Percentiles rank a stretch among this genome's conserved stretches.
These are phyloP conservation scores for Ctenosaura bakeri DNA, from an alignment of 2,797 vertebrate genomes.

Conservation along the genomic window DNA sequence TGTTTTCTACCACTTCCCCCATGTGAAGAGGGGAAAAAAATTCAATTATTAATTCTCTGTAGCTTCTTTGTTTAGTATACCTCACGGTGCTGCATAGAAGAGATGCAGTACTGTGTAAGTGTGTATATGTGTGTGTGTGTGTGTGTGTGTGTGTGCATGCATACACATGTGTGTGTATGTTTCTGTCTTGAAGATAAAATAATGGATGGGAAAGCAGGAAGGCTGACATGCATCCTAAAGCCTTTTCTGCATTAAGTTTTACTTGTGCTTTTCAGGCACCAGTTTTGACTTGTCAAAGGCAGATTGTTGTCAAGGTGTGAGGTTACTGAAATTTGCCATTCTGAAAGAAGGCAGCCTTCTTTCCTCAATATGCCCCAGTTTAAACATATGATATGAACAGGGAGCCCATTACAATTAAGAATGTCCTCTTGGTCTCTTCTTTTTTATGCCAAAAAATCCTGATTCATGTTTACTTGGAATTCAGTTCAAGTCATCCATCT, in stretches of 20 bases:
- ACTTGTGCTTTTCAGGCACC: not conserved
- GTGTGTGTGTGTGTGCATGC: not conserved
- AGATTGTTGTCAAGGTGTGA: not conserved
- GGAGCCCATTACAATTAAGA: not conserved
- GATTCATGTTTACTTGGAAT: not conserved
- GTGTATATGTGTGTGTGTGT: not conserved
- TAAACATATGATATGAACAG: not conserved
- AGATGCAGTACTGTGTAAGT: not conserved
- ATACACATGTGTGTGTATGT: not conserved
- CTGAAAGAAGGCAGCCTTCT: not conserved
- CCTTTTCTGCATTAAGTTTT: not conserved
- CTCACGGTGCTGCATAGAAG: not conserved
- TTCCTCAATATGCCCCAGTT: not conserved
- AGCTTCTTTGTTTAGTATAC: constrained; percentile 11
- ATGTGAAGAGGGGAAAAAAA: not conserved
- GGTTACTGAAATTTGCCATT: not conserved
- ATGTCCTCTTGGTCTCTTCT: not conserved
- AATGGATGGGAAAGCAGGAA: not conserved
- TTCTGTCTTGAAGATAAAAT: not conserved
- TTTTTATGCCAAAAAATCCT: not conserved
- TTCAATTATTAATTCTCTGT: constrained; percentile 29
- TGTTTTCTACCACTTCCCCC: constrained; percentile 26
- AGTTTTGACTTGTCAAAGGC: not conserved
- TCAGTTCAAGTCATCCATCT: not conserved
- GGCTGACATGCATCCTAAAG: not conserved